Evolutionary conservation across 2,888 invertebrate genomes (phyloP).

Genomic region (Drosophila dives): DNA sequence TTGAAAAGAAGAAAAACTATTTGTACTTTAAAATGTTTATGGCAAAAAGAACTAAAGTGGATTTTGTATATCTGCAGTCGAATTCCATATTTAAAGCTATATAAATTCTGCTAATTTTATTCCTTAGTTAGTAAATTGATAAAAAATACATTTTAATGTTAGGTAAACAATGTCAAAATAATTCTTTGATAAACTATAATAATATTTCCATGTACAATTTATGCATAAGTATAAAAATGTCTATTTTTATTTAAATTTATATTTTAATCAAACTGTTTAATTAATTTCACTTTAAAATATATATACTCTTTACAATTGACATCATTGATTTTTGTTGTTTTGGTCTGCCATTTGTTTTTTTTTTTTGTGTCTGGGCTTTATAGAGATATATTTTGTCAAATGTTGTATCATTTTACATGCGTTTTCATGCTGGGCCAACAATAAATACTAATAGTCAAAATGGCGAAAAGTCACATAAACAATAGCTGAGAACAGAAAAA

Average conservation of each 20-base stretch:
- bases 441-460: constrained; percentile 74
- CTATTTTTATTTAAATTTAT: too few species aligned
- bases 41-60: constrained; percentile 10
- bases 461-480: constrained; percentile 62
- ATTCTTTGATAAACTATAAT: background rate
- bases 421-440: constrained; percentile 23
- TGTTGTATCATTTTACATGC: constrained; percentile 45
- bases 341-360: background rate
- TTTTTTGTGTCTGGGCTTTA: constrained; percentile 2
- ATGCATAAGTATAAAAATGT: too few species aligned
- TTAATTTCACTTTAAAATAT: background rate
- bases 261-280: too few species aligned
- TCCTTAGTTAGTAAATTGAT: background rate
- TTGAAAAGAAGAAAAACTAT: constrained; percentile 12
- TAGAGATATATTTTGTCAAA: constrained; percentile 38
- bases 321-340: background rate
- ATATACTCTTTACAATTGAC: background rate
- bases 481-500: constrained; percentile 52
- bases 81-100: background rate
- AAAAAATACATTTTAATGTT: background rate
- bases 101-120: background rate
- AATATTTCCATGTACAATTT: background rate
- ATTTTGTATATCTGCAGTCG: constrained; percentile 3
- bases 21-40: constrained; percentile 13
- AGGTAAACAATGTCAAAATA: background rate